phyloP scores from a whole-genome alignment of 2,888 invertebrate species.

The Tiliacea aurago region DNA sequence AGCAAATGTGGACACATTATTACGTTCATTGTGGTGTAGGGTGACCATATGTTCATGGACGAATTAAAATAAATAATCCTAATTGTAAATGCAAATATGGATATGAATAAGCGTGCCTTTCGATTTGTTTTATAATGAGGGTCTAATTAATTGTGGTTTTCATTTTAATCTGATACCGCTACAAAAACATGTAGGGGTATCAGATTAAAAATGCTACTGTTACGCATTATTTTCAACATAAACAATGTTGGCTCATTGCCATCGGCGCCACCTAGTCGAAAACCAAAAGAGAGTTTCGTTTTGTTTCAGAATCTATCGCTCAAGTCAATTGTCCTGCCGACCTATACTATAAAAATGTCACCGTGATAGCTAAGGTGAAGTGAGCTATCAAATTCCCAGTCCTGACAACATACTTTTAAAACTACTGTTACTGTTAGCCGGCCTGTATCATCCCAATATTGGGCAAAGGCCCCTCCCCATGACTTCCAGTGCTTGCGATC shows the following conservation, averaged over 20 bases:
- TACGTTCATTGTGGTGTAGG: slow-evolving; percentile 63
- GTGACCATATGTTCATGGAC: slow-evolving; percentile 70
- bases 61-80: slow-evolving; percentile 54
- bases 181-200: too few species aligned
- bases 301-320: not conserved
- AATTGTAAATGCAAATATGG: slow-evolving; percentile 52
- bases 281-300: not conserved
- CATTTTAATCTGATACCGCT: slow-evolving; percentile 34
- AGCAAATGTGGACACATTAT: slow-evolving; percentile 83
- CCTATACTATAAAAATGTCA: too few species aligned
- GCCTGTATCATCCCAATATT: too few species aligned
- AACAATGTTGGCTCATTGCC: not conserved
- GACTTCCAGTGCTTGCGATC: too few species aligned
- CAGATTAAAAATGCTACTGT: too few species aligned
- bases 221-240: not conserved
- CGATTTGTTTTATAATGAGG: slow-evolving; percentile 41
- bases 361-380: too few species aligned
- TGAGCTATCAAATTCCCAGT: too few species aligned
- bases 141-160: slow-evolving; percentile 33
- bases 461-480: too few species aligned
- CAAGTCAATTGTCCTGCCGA: not conserved
- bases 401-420: too few species aligned
- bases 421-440: too few species aligned
- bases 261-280: not conserved
- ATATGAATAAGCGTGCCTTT: slow-evolving; percentile 24